Evolutionary conservation across 2,888 invertebrate genomes (phyloP).

Genomic region (Trachelus troglodyta): DNA sequence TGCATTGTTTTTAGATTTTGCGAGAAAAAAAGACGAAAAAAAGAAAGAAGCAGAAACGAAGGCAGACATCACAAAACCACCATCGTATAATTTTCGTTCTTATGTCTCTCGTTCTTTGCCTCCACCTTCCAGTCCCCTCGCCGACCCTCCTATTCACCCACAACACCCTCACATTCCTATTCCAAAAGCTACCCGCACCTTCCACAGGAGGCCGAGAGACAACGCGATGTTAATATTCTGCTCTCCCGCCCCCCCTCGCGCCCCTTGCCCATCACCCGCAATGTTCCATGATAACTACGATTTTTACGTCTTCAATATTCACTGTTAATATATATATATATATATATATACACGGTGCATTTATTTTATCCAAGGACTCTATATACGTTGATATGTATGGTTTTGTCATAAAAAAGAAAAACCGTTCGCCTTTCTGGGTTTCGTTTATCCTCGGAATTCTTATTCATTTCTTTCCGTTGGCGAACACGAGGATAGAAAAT

Average conservation of each 20-base stretch:
- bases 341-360: neutral
- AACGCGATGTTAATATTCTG: neutral
- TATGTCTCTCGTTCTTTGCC: neutral
- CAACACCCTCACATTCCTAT: neutral
- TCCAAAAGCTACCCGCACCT: neutral
- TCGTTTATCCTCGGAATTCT: neutral
- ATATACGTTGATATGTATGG: neutral
- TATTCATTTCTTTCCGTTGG: neutral
- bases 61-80: neutral
- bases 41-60: neutral
- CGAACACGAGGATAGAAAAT: neutral
- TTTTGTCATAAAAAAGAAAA: neutral
- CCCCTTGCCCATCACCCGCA: neutral
- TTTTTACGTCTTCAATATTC: neutral
- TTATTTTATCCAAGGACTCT: neutral
- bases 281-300: neutral
- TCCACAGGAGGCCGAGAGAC: neutral
- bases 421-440: neutral
- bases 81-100: neutral
- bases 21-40: neutral
- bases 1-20: neutral
- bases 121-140: neutral
- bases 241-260: neutral
- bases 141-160: neutral
- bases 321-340: neutral